Conservation (phyloP, 2,113 vertebrate species). For the Seriola aureovittata region DNA sequence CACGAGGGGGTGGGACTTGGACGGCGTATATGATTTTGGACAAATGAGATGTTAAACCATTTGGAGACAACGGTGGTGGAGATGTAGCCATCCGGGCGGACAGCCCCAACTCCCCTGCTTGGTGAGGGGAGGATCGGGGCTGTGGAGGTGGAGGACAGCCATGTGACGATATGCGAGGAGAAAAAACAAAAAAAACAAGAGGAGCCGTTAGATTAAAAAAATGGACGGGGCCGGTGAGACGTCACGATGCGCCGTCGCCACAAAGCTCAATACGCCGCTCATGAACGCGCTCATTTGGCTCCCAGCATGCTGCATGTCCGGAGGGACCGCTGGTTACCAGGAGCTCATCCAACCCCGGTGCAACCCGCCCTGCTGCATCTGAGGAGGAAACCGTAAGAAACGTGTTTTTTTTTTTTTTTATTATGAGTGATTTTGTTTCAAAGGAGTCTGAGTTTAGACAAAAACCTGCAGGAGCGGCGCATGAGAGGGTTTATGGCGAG, state of each 20-base stretch:
- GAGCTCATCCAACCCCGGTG: slow-evolving; percentile 59
- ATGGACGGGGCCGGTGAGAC: slow-evolving; percentile 84
- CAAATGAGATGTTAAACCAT: slow-evolving; percentile 74
- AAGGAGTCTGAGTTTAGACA: neutral
- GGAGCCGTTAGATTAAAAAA: slow-evolving; percentile 66
- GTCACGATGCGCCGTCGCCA: slow-evolving; percentile 83
- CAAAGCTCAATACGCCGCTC: slow-evolving; percentile 80
- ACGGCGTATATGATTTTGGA: slow-evolving; percentile 80
- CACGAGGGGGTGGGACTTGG: slow-evolving; percentile 79
- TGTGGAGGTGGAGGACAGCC: slow-evolving; percentile 61
- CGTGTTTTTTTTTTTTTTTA: neutral
- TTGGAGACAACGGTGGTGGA: slow-evolving; percentile 66
- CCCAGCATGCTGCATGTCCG: slow-evolving; percentile 64
- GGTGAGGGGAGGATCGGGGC: slow-evolving; percentile 62
- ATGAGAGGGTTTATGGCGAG: slow-evolving; percentile 4
- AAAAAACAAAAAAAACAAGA: slow-evolving; percentile 63
- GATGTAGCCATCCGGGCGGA: slow-evolving; percentile 65
- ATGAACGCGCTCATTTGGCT: slow-evolving; percentile 79
- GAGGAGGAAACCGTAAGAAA: slow-evolving; percentile 67
- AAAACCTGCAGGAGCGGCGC: slow-evolving; percentile 7
- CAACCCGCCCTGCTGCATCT: slow-evolving; percentile 54
- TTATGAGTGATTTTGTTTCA: slow-evolving; percentile 3
- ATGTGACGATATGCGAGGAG: slow-evolving; percentile 27
- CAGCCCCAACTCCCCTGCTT: slow-evolving; percentile 56
- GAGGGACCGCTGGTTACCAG: slow-evolving; percentile 58